phyloP scores from a whole-genome alignment of 1,140 invertebrate genomes.

The Drosophila pseudoananassae region DNA sequence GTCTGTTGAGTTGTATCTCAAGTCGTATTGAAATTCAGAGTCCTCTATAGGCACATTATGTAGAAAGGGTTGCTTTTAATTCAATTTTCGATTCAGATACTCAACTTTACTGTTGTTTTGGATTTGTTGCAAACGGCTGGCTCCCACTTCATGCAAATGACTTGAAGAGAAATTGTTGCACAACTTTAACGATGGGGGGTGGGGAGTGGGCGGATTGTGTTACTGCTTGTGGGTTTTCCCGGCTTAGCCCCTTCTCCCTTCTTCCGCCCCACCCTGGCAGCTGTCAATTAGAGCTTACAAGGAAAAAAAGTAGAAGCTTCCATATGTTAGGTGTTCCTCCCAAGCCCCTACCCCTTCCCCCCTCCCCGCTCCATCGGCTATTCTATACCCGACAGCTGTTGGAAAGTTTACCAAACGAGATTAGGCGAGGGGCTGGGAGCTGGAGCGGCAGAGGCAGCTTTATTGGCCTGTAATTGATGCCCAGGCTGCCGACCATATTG shows the following conservation, averaged over 20 bases:
- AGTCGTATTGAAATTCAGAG: too few relatives aligned
- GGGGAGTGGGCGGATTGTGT: neutral
- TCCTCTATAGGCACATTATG: too few relatives aligned
- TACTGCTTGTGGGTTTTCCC: constrained; percentile 49
- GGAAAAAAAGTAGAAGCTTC: constrained; percentile 24
- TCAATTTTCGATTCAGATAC: too few relatives aligned
- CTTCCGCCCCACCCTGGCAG: constrained; percentile 14
- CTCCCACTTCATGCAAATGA: constrained; percentile 60
- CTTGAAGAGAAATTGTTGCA: constrained; percentile 74
- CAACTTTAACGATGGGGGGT: constrained; percentile 54
- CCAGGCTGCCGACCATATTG: constrained; percentile 36
- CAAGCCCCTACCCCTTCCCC: constrained; percentile 5
- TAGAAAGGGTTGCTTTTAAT: too few relatives aligned
- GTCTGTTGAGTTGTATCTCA: too few relatives aligned
- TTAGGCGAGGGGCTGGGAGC: constrained; percentile 19
- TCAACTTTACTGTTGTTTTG: constrained; percentile 16
- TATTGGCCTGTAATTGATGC: constrained; percentile 61
- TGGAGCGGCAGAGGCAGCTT: constrained; percentile 16
- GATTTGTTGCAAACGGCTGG: constrained; percentile 20
- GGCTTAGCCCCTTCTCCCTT: constrained; percentile 1
- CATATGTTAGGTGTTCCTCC: constrained; percentile 43
- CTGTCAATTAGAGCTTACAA: constrained; percentile 71
- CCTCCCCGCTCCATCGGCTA: neutral
- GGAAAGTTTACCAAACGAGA: constrained; percentile 52
- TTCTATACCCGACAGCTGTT: constrained; percentile 45